Base-by-base conservation (phyloP, 2,797 vertebrate genomes). In the Amazonetta brasiliensis region DNA sequence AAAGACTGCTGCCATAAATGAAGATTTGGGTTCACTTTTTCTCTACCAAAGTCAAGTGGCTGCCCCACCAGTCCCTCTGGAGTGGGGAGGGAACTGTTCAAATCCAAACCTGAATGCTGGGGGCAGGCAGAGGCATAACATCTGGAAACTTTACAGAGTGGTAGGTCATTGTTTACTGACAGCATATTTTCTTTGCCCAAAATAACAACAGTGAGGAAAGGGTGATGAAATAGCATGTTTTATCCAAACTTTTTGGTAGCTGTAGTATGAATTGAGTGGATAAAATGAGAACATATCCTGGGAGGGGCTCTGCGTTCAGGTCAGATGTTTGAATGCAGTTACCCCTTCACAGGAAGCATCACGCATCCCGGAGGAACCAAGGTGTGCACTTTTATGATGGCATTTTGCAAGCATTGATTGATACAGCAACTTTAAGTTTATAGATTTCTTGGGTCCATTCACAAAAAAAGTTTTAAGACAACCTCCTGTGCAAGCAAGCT, bases 41-140 rank as follows among this genome's bases (percentile, higher is more conserved):
- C 72, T 77, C 58, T 54, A 37, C 52, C 56, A 17, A 77, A 96
- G 55, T 82, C 83, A 92, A 84, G 86, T 6, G 52, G 73, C 33
- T 2, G 11, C 10, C 60, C 12, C 12, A 37, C 17, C 39, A 68
- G 23, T 82, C 41, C 15, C 2, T 1, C 23, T 71, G 31, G 2
- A 0, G 23, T 1, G 21, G 1, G 23, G n/a, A 22, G n/a, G 60
- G 48, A 87, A 78, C 64, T 54, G 84, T 78, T 64, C 35, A 30
- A 21, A 37, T 37, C 4, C 44, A 81, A 33, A 62, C 17, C 10
- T 3, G 1, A 50, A 31, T 13, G 82, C 12, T 0, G 2, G 59
- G 30, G 43, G 16, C 37, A 59, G 0, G 1, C 0, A 2, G 39
- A 69, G 25, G 13, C 18, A 18, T n/a, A 10, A 10, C 28, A 9